phyloP scores from a whole-genome alignment of 2,797 vertebrate genomes.

The Spinibarbus caldwelli region DNA sequence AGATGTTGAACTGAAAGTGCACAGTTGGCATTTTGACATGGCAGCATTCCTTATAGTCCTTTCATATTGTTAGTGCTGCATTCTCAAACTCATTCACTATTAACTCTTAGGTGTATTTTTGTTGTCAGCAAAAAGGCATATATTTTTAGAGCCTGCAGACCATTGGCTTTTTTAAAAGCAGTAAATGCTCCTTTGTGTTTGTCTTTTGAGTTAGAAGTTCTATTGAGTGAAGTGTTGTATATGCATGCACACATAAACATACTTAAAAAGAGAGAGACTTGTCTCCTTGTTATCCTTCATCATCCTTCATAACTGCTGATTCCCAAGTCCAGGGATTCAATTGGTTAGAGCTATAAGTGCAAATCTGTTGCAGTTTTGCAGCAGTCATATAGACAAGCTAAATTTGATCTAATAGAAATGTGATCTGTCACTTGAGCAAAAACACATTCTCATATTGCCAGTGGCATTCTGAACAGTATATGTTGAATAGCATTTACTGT shows the following conservation, averaged over 20 bases:
- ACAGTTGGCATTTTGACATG: constrained; percentile 42
- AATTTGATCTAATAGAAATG: constrained; percentile 33
- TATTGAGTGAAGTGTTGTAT: no score
- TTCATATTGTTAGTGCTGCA: constrained; percentile 11
- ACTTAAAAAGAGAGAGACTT: no score
- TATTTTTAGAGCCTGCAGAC: constrained; percentile 54
- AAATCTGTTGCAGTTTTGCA: neutral
- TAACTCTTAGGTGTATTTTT: constrained; percentile 12
- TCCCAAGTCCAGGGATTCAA: neutral
- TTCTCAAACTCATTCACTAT: constrained; percentile 26
- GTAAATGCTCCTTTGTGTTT: neutral
- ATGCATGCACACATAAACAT: no score
- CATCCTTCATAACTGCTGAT: constrained; percentile 41
- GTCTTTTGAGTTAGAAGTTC: no score
- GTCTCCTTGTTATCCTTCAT: constrained; percentile 15
- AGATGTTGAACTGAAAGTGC: constrained; percentile 47
- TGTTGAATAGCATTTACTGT: no score
- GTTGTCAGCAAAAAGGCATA: constrained; percentile 25
- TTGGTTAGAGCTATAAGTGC: neutral
- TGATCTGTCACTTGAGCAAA: constrained; percentile 14
- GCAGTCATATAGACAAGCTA: constrained; percentile 19
- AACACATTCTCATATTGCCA: neutral
- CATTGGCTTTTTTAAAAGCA: no score
- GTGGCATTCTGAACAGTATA: no score
- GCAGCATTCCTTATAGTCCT: constrained; percentile 34